These are phyloP conservation scores for Puntigrus tetrazona DNA, from an alignment of 2,113 vertebrate species.

Conservation along the genomic window DNA sequence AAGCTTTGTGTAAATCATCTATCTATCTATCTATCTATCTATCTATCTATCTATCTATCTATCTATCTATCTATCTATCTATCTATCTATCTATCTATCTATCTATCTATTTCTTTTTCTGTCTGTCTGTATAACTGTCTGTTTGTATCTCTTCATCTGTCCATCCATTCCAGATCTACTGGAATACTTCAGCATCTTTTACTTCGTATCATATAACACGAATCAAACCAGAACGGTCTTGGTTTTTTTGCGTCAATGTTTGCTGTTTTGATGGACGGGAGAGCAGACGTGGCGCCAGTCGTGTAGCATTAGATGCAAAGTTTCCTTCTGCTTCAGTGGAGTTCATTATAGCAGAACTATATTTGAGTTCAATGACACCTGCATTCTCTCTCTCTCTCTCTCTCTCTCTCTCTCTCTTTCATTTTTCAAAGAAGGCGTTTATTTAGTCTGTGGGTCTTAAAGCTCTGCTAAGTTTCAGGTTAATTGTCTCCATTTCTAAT, in stretches of 20 bases:
- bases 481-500: not conserved
- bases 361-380: not conserved
- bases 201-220: not conserved
- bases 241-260: not conserved
- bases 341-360: conserved; percentile 50
- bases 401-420: not conserved
- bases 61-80: not conserved
- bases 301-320: conserved; percentile 27
- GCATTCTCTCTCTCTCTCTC: not conserved
- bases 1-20: not conserved
- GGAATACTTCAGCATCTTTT: not conserved
- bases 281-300: conserved; percentile 8
- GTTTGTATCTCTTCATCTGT: not conserved
- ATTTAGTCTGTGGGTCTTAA: conserved; percentile 33
- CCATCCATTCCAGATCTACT: not conserved
- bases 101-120: not conserved
- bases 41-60: not conserved
- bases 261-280: conserved; percentile 24
- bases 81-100: not conserved
- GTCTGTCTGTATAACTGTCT: not conserved
- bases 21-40: not conserved
- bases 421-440: conserved; percentile 13
- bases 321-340: conserved; percentile 45
- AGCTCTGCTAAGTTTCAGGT: conserved; percentile 12
- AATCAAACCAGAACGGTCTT: not conserved